These are phyloP conservation scores for Aphaenogaster ashmeadi DNA, from an alignment of 1,140 invertebrate species.

Conservation along the genomic window DNA sequence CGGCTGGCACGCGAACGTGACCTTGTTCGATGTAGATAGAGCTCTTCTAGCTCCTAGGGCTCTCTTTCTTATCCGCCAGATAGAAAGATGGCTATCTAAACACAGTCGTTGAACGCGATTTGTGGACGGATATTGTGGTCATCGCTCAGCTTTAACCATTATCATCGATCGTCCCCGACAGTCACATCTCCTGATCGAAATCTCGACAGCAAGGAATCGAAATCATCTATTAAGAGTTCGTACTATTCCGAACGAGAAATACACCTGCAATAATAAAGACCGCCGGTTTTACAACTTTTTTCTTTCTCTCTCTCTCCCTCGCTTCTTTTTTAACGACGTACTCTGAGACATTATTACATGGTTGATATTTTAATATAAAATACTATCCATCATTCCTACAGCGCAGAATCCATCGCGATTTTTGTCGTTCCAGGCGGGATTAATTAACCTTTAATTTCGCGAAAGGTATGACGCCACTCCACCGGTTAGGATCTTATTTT, in stretches of 20 bases:
- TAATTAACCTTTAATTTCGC: conserved; percentile 74
- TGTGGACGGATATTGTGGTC: conserved; percentile 59
- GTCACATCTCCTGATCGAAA: conserved; percentile 15
- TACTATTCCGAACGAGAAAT: background rate
- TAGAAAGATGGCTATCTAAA: conserved; percentile 53
- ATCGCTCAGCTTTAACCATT: conserved; percentile 47
- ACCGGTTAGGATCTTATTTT: conserved; percentile 64
- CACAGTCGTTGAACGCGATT: conserved; percentile 55
- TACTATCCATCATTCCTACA: conserved; percentile 20
- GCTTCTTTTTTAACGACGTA: background rate
- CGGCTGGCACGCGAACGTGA: conserved; percentile 54
- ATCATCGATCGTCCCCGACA: conserved; percentile 26
- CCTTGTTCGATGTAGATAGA: conserved; percentile 44
- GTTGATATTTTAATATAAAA: conserved; percentile 44
- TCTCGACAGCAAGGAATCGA: background rate
- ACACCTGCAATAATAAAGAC: background rate
- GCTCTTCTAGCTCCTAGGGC: background rate
- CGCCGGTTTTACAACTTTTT: background rate
- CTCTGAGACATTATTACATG: background rate
- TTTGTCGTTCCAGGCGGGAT: conserved; percentile 19
- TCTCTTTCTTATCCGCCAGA: conserved; percentile 21
- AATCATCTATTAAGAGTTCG: conserved; percentile 10
- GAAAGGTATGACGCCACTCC: conserved; percentile 37
- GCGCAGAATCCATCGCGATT: conserved; percentile 22
- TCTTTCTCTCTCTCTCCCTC: background rate